Evolutionary conservation across 2,888 invertebrate genomes (phyloP).

Genomic region (Andrena marginata): DNA sequence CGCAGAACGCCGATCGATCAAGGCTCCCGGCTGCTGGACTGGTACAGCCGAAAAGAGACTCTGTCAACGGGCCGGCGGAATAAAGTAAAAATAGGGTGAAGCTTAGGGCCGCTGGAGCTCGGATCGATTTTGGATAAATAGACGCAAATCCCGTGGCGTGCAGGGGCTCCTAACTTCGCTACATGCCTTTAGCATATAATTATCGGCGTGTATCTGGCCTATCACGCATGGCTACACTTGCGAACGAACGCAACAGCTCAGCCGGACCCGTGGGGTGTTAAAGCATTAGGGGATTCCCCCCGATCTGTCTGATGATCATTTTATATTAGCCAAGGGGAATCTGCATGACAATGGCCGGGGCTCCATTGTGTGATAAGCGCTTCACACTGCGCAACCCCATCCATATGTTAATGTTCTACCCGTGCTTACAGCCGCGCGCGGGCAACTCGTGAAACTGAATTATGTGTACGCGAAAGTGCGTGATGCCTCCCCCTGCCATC

Average conservation of each 20-base stretch:
- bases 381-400: constrained; percentile 76
- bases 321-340: constrained; percentile 80
- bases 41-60: constrained; percentile 9
- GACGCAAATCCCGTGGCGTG: constrained; percentile 36
- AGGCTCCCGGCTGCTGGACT: constrained; percentile 29
- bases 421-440: constrained; percentile 52
- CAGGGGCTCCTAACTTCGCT: constrained; percentile 35
- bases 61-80: background rate
- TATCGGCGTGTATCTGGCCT: constrained; percentile 62
- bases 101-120: background rate
- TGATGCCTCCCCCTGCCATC: constrained; percentile 36
- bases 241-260: constrained; percentile 68
- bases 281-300: constrained; percentile 77
- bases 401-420: constrained; percentile 75
- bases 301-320: constrained; percentile 79
- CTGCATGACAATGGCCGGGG: constrained; percentile 79
- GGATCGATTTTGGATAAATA: constrained; percentile 47
- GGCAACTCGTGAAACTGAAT: constrained; percentile 73
- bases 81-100: background rate
- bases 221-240: constrained; percentile 69
- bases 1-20: constrained; percentile 51
- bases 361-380: constrained; percentile 81
- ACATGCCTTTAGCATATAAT: constrained; percentile 62
- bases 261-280: constrained; percentile 70
- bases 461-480: constrained; percentile 71